Conservation (phyloP, 2,113 vertebrate genomes). For the Phoenicopterus ruber region DNA sequence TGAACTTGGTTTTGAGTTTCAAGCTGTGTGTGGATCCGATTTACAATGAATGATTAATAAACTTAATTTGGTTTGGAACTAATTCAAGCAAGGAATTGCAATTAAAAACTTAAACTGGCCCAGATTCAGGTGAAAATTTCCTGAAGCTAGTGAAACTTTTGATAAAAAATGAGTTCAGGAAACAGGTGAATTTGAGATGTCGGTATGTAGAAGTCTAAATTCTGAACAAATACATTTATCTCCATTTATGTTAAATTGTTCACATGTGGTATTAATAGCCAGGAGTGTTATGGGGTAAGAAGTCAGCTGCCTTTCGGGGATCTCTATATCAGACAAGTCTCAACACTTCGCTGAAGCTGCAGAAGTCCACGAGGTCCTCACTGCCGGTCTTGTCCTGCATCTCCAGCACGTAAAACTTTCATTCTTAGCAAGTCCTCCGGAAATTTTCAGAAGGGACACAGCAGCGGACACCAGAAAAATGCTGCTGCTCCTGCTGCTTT, state of each 20-base stretch:
- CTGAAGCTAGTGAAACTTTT: neutral
- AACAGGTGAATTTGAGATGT: neutral
- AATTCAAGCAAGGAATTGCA: neutral
- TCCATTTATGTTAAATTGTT: neutral
- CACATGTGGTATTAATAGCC: neutral
- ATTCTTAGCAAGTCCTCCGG: neutral
- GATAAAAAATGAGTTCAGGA: neutral
- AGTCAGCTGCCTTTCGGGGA: neutral
- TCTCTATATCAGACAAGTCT: neutral
- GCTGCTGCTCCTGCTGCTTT: neutral
- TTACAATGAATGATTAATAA: neutral
- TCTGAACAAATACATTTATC: neutral
- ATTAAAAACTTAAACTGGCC: neutral
- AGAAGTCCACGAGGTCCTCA: neutral
- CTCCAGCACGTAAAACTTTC: fast-evolving
- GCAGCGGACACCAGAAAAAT: neutral
- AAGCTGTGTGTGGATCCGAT: neutral
- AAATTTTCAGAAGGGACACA: neutral
- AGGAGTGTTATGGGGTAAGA: neutral
- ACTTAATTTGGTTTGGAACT: neutral
- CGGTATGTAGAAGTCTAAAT: neutral
- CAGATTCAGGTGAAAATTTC: neutral
- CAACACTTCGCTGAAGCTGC: neutral
- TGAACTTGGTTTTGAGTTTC: neutral
- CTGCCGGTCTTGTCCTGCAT: neutral